Conservation (phyloP, 2,888 invertebrate species). For the Allacma fusca region DNA sequence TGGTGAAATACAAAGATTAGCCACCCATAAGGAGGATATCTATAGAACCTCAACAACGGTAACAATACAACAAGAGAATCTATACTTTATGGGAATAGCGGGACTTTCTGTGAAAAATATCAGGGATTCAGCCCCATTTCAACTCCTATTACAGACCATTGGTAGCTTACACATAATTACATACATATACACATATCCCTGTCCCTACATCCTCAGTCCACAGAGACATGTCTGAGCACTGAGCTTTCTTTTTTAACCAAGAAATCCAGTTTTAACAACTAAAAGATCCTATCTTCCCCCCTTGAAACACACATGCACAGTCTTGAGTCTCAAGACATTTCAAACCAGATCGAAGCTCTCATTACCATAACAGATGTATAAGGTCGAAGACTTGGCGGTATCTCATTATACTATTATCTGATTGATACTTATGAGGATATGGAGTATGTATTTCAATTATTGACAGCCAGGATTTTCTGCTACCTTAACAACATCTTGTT, state of each 20-base stretch:
- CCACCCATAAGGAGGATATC: neutral
- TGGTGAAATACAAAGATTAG: neutral
- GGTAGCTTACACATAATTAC: too few relatives aligned
- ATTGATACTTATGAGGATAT: neutral
- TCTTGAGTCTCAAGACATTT: neutral
- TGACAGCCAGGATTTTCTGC: neutral
- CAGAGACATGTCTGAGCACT: too few relatives aligned
- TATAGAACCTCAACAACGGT: neutral
- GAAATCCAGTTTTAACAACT: neutral
- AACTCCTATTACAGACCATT: slow-evolving; percentile 10
- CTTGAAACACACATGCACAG: neutral
- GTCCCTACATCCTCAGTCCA: too few relatives aligned
- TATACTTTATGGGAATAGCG: slow-evolving; percentile 16
- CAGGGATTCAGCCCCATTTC: slow-evolving; percentile 12
- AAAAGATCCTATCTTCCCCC: neutral
- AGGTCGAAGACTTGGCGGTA: neutral
- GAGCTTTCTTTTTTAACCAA: slow-evolving; percentile 13
- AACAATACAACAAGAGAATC: slow-evolving; percentile 4
- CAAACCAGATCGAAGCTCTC: neutral
- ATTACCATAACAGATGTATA: neutral
- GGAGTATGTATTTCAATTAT: neutral
- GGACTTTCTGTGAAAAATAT: slow-evolving; percentile 8
- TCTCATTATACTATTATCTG: neutral
- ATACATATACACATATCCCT: too few relatives aligned
- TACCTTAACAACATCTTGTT: neutral